Evolutionary conservation across 2,113 vertebrate genomes (phyloP), one percentile per base, ranked within the genome.

Genomic region (Tauraco erythrolophus): DNA sequence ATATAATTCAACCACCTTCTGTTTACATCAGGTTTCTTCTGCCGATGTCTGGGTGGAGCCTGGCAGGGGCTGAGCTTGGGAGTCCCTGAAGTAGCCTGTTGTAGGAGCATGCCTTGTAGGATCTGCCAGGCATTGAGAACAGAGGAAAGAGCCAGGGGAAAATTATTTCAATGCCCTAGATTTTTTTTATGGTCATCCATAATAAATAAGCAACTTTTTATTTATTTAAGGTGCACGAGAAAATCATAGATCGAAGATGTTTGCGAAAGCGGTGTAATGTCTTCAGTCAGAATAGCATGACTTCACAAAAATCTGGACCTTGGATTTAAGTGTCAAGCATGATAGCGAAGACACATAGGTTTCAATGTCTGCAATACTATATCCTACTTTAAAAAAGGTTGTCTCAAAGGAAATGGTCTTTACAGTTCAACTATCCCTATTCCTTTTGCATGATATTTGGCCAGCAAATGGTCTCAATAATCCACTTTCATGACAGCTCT

Each of bases 151-250:
- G 53, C 27, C n/a, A 37, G 37, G 13, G 25, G 39, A 68, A 91
- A 94, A 53, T 28, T 2, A 54, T 87, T 94, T 66, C 58, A n/a
- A 2, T 87, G 87, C n/a, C 92, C 69, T 88, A 72, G 75, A 62
- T 95, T 51, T 60, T 56, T 69, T 80, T 68, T 15, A 65, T 65
- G 25, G 10, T 61, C 2, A 19, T 91, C 7, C 48, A 93, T 95
- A 93, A 97, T 91, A 86, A 94, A 92, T 72, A 51, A 96, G 41
- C 3, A 76, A 64, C 43, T 15, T 92, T 72, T 95, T 37, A 85
- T 85, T 96, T 91, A 95, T 97, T 96, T 71, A 97, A 93, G 54
- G 10, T 53, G 11, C 23, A 30, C 0, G 1, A 71, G 37, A 61
- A 19, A 71, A 48, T 45, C 2, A 1, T 58, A 66, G 82, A 45